Conservation (phyloP, 2,113 vertebrate species). For the Panthera tigris region DNA sequence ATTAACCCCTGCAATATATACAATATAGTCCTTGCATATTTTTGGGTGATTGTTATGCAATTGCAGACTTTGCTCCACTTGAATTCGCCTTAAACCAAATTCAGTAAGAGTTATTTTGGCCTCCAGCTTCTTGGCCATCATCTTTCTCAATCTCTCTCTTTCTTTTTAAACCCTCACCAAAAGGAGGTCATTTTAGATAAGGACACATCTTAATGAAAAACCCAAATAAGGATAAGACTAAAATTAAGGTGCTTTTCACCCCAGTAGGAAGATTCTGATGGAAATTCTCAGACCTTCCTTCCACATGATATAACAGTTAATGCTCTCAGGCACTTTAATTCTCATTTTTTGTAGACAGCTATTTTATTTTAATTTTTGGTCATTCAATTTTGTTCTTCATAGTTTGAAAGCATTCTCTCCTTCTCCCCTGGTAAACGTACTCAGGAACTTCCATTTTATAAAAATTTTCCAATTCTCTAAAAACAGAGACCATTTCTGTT, state of each 20-base stretch:
- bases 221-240: neutral
- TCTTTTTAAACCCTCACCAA: neutral
- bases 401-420: conserved; percentile 9
- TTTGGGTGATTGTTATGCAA: neutral
- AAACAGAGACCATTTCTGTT: neutral
- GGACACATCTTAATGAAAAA: conserved; percentile 5
- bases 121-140: neutral
- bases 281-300: conserved; percentile 3
- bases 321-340: neutral
- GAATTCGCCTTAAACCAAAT: neutral
- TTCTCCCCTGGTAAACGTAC: neutral
- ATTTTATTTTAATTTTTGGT: neutral
- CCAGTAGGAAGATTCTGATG: conserved; percentile 35
- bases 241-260: neutral
- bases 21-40: neutral
- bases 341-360: neutral
- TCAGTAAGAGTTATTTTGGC: neutral
- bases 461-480: neutral
- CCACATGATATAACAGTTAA: conserved; percentile 54
- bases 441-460: conserved; percentile 8
- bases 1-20: neutral
- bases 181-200: conserved; percentile 23
- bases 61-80: neutral
- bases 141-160: neutral
- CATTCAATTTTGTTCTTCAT: neutral